These are phyloP conservation scores for Cottus gobio DNA, from an alignment of 2,113 vertebrate genomes.

Conservation along the genomic window DNA sequence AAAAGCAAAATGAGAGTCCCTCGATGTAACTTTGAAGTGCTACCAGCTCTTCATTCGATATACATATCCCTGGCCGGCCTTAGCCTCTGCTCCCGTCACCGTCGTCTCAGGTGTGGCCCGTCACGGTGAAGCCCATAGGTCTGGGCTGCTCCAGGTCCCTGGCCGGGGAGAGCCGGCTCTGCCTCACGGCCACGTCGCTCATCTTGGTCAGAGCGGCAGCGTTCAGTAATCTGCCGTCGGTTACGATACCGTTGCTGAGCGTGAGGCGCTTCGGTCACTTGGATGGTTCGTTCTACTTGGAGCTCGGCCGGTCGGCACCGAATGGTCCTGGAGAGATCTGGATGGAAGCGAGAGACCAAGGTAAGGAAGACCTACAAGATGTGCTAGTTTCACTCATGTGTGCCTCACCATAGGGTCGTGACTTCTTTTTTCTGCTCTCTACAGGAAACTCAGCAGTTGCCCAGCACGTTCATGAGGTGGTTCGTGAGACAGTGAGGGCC, in stretches of 20 bases:
- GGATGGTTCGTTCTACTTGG: slow-evolving; percentile 71
- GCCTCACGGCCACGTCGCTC: slow-evolving; percentile 69
- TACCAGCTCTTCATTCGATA: background rate
- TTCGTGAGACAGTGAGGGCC: slow-evolving; percentile 38
- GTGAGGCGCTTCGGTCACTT: slow-evolving; percentile 74
- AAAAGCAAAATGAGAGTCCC: background rate
- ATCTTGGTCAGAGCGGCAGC: slow-evolving; percentile 56
- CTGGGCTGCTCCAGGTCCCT: slow-evolving; percentile 65
- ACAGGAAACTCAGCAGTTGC: slow-evolving; percentile 51
- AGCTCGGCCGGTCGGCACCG: slow-evolving; percentile 74
- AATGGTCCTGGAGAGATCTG: slow-evolving; percentile 76
- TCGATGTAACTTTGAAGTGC: background rate
- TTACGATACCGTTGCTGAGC: slow-evolving; percentile 61
- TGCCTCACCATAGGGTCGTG: background rate
- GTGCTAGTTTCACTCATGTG: background rate
- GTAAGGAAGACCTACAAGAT: background rate
- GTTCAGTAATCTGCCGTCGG: slow-evolving; percentile 32
- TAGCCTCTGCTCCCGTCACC: background rate
- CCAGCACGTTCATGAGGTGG: slow-evolving; percentile 71
- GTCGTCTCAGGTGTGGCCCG: slow-evolving; percentile 67
- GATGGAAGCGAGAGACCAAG: slow-evolving; percentile 70
- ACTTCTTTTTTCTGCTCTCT: background rate
- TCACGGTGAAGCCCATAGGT: slow-evolving; percentile 65
- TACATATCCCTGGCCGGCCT: accelerated
- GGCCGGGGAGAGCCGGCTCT: slow-evolving; percentile 67